Evolutionary conservation across 2,797 vertebrate genomes (phyloP), one percentile per base, ranked within the genome.

Genomic region (Arrhamphus sclerolepis): DNA sequence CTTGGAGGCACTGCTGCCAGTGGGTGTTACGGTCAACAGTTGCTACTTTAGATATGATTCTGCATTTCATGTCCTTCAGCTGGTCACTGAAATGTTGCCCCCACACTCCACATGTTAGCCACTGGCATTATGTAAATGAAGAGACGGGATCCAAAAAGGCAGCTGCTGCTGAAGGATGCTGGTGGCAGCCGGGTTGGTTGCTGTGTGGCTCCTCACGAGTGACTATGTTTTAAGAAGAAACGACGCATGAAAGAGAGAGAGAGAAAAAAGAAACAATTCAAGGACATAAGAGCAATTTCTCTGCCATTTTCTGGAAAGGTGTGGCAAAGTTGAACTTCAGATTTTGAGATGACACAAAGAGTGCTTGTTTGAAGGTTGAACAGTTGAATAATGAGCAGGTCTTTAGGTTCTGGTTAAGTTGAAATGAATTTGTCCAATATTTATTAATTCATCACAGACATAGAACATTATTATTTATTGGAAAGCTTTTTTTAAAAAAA

Each of bases 21-120:
- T 68, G 53, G 72, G 38, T 67, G 74, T 83, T 72, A 72, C 46
- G 71, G 43, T 77, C 70, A 77, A 75, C 72, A 76, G 72, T 81
- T 66, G 60, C 63, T 60, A 62, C 61, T 60, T 72, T 62, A 55
- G 50, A 77, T 75, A 67, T 50, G 43, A 78, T 68, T 81, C 49
- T 69, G 26, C 51, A 34, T 52, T 65, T 74, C 49, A 46, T 63
- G 34, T 70, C 58, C 56, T 56, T 73, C n/a, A 67, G 48, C 55
- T 31, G 48, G 31, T 52, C 75, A 68, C 61, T 69, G 62, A 65
- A 80, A 64, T 20, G 46, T 58, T 72, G 43, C 47, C 60, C 62
- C 17, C 54, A 57, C 62, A 46, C 72, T 62, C 66, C 28, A n/a
- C n/a, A n/a, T 13, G 40, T 64, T 71, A 78, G 73, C 75, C 50